Evolutionary conservation across 2,888 invertebrate species (phyloP).

Genomic region (Busseola fusca): DNA sequence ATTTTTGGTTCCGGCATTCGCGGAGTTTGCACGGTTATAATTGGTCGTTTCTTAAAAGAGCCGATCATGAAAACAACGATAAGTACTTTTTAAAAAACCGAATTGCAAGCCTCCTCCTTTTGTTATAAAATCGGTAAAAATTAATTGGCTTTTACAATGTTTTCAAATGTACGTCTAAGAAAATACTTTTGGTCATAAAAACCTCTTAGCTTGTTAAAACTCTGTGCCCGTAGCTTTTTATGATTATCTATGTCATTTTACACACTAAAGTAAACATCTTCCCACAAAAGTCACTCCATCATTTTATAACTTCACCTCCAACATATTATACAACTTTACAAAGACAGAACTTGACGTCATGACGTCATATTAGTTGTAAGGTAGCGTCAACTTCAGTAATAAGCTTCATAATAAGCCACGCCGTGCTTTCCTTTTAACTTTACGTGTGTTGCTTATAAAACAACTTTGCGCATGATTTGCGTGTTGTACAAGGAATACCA

Average conservation of each 20-base stretch:
- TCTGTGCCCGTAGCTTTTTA: conserved; percentile 6
- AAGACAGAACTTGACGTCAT: conserved; percentile 33
- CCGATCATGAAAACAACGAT: neutral
- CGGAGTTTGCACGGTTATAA: neutral
- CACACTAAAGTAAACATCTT: conserved; percentile 8
- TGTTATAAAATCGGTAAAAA: neutral
- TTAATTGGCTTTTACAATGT: neutral
- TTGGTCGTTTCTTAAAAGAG: neutral
- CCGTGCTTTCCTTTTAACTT: conserved; percentile 43
- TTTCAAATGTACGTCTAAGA: neutral
- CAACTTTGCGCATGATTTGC: conserved; percentile 8
- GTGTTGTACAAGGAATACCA: conserved; percentile 13
- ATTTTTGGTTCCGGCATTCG: neutral
- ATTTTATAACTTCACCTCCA: conserved; percentile 14
- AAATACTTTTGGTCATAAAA: neutral
- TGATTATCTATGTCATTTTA: neutral
- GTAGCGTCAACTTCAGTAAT: conserved; percentile 53
- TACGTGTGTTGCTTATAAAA: conserved; percentile 23
- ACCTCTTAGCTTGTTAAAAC: neutral
- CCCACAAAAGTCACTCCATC: conserved; percentile 1
- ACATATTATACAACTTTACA: conserved; percentile 34
- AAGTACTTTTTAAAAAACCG: too few relatives aligned
- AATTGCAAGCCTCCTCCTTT: too few relatives aligned
- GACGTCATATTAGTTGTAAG: conserved; percentile 48
- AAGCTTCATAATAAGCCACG: conserved; percentile 37